These are phyloP conservation scores for Isoperla grammatica DNA, from an alignment of 2,888 invertebrate genomes.

Conservation along the genomic window DNA sequence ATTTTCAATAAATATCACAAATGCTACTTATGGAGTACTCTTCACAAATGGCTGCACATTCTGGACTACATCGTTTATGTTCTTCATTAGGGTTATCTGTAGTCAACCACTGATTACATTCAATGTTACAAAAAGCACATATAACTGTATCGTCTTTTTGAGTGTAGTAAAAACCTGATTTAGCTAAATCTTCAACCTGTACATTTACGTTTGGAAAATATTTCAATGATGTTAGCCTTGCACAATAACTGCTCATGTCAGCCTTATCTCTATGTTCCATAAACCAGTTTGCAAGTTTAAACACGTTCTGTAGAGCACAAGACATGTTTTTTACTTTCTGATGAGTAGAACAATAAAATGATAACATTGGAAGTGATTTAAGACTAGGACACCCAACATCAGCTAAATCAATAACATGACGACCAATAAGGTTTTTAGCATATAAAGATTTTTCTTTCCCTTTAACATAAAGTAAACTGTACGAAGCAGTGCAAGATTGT, in stretches of 20 bases:
- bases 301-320: neutral
- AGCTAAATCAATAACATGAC: neutral
- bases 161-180: neutral
- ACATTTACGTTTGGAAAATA: neutral
- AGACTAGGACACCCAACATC: neutral
- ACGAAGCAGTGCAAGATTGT: neutral
- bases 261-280: neutral
- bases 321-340: neutral
- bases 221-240: neutral
- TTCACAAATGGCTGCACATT: too few species aligned
- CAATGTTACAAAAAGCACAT: neutral
- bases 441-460: neutral
- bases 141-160: neutral
- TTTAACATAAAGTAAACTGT: neutral
- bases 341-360: neutral
- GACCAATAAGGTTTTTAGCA: neutral
- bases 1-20: too few species aligned
- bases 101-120: neutral
- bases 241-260: neutral
- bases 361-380: neutral
- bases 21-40: too few species aligned
- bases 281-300: neutral
- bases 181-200: neutral
- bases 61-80: neutral
- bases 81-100: neutral